phyloP scores from a whole-genome alignment of 2,797 vertebrate species.

The Gymnoscopelus microlampas region DNA sequence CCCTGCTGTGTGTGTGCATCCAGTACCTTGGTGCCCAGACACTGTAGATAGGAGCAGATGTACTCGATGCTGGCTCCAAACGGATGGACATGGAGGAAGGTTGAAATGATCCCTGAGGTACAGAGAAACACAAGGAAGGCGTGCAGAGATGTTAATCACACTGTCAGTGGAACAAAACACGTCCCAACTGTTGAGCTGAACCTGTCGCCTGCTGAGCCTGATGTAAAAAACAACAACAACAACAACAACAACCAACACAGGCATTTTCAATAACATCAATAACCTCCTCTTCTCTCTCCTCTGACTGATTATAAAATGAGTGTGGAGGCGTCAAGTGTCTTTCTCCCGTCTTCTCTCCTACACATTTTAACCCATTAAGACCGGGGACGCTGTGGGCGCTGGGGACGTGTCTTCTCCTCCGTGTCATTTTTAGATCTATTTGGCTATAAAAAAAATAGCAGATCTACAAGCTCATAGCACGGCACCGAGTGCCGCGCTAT shows the following conservation, averaged over 20 bases:
- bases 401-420: too few species aligned
- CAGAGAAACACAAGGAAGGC: constrained; percentile 8
- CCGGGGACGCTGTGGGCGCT: too few species aligned
- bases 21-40: constrained; percentile 83
- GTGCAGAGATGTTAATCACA: constrained; percentile 16
- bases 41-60: constrained; percentile 89
- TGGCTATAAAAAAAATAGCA: too few species aligned
- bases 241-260: too few species aligned
- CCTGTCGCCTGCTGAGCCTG: not conserved
- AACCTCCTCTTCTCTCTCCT: too few species aligned
- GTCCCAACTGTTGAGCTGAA: not conserved
- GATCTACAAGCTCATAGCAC: too few species aligned
- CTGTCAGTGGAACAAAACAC: not conserved
- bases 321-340: not conserved
- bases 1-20: not conserved
- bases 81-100: constrained; percentile 88
- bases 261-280: too few species aligned
- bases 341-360: too few species aligned
- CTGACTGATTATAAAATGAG: constrained; percentile 24
- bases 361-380: too few species aligned
- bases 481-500: too few species aligned
- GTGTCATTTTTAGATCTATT: too few species aligned
- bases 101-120: constrained; percentile 85
- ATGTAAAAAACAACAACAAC: too few species aligned
- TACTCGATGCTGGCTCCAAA: constrained; percentile 90